Base-by-base conservation (phyloP, 2,797 vertebrate genomes). In the Odontamblyopus lacepedii region DNA sequence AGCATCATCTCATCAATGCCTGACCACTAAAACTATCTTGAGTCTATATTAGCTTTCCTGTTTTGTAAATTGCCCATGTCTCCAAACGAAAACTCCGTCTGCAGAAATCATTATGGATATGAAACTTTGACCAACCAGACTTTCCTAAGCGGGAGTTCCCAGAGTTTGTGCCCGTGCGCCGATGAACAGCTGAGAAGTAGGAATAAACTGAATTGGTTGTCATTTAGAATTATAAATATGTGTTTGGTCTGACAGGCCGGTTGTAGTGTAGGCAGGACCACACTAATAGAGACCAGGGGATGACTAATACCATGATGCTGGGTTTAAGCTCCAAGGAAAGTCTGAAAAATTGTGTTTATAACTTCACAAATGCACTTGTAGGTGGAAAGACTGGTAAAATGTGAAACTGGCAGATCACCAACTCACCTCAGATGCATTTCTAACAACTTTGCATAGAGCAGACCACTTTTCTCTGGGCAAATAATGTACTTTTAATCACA, bases 41-140 rank as follows among this genome's bases (percentile, higher is more conserved):
- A 85, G 84, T 83, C 87, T 86, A 83, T 85, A 90, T 91, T 91
- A 87, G 87, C 86, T 90, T 92, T 92, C 85, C 90, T 90, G 83
- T 90, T 90, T 88, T 85, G 80, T 81, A 91, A 91, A 91, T 90
- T 80, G 78, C 82, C 83, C 87, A 74, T 89, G 86, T 85, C 82
- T 89, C 78, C 78, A 81, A 65, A 41, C 41, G 38, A 66, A 66
- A 65, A 65, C 68, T 78, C 83, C 85, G 85, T 89, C 88, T 93
- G 90, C 81, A 78, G 88, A 90, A 77, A 77, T 83, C 87, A 89
- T 91, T 81, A 89, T 67, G 74, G 27, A 23, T 81, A 59, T 74
- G 32, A 69, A 78, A 77, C 63, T 79, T 67, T 77, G 70, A 85
- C 82, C 80, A 84, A 81, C 66, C 73, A 78, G 70, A 80, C 70